Conservation (phyloP, 2,113 vertebrate genomes). For the Herpetotheres cachinnans region DNA sequence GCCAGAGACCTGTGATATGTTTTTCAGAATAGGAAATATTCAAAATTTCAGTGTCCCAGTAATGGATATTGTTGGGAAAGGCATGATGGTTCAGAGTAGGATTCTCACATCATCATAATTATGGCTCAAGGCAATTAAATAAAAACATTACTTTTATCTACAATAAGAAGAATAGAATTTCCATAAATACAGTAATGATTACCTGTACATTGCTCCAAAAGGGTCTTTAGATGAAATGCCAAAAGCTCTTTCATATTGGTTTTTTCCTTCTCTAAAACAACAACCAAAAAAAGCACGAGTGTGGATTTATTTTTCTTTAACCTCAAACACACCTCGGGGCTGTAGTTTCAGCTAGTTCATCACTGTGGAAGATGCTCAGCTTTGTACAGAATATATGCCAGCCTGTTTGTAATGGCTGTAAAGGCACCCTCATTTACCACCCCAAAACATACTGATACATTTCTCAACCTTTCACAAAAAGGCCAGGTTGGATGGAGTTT, state of each 20-base stretch:
- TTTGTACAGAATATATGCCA: neutral
- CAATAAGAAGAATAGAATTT: neutral
- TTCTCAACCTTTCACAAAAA: neutral
- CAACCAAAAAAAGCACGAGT: neutral
- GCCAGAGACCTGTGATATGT: neutral
- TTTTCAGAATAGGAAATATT: neutral
- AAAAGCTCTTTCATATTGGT: conserved; percentile 83
- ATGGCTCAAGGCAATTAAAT: no score
- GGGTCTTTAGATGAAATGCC: conserved; percentile 77
- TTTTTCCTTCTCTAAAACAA: conserved; percentile 80
- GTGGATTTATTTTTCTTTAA: neutral
- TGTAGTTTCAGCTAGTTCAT: neutral
- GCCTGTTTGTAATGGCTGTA: neutral
- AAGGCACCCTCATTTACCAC: neutral
- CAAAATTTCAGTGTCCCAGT: neutral
- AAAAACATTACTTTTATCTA: neutral
- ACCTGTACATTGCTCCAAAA: conserved; percentile 90
- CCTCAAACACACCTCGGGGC: neutral
- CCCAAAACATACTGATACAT: neutral
- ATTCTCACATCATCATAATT: neutral
- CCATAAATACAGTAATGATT: neutral
- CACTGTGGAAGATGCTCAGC: neutral
- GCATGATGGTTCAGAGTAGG: neutral
- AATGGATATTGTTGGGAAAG: neutral
- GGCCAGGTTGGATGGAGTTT: neutral